Evolutionary conservation across 2,888 invertebrate genomes (phyloP).

Genomic region (Miltochrista miniata): DNA sequence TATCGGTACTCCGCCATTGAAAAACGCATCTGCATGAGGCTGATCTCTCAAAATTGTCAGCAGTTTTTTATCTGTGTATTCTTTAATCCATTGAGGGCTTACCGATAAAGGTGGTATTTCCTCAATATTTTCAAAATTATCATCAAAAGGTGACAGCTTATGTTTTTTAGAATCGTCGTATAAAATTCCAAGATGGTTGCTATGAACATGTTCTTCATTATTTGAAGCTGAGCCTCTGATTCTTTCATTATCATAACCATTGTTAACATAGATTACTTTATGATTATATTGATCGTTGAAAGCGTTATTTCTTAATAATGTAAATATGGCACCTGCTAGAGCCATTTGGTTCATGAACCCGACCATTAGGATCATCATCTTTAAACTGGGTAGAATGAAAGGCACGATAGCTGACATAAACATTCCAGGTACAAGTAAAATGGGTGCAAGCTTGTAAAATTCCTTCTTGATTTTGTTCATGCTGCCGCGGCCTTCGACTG

Average conservation of each 20-base stretch:
- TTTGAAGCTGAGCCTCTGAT: slow-evolving; percentile 31
- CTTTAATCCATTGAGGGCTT: slow-evolving; percentile 29
- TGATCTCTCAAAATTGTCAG: slow-evolving; percentile 17
- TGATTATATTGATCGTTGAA: slow-evolving; percentile 81
- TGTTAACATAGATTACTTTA: slow-evolving; percentile 82
- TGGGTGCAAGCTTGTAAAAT: slow-evolving; percentile 75
- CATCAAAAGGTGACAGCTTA: slow-evolving; percentile 13
- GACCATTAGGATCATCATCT: slow-evolving; percentile 85
- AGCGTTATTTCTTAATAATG: slow-evolving; percentile 83
- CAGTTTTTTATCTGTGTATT: slow-evolving; percentile 27
- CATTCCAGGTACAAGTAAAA: slow-evolving; percentile 85
- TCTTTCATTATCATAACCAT: slow-evolving; percentile 81
- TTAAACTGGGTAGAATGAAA: slow-evolving; percentile 86
- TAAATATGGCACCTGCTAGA: slow-evolving; percentile 84
- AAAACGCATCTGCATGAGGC: slow-evolving; percentile 4
- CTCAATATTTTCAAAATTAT: slow-evolving; percentile 37
- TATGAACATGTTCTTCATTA: slow-evolving; percentile 33
- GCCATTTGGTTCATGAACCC: slow-evolving; percentile 87
- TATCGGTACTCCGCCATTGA: background rate
- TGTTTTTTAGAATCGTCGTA: slow-evolving; percentile 24
- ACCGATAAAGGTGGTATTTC: slow-evolving; percentile 33
- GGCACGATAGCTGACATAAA: slow-evolving; percentile 87
- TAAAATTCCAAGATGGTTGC: slow-evolving; percentile 26
- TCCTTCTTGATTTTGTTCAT: slow-evolving; percentile 66
- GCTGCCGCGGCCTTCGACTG: slow-evolving; percentile 48